Base-by-base conservation (phyloP, 2,797 vertebrate species). In the Spinus pinus region DNA sequence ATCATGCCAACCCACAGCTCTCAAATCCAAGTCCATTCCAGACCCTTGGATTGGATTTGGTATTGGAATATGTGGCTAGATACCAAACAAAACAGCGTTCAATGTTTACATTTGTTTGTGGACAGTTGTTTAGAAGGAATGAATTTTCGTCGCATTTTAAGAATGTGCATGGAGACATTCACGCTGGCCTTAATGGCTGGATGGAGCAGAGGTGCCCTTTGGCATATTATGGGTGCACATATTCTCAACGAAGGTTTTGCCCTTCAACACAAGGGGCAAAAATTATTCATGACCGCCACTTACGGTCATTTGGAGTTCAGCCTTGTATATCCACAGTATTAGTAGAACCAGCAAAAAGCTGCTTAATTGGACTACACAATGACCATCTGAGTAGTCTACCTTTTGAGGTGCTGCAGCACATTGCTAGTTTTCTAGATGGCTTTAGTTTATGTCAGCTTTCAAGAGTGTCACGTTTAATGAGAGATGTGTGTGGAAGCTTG, bases 101-200 rank as follows among this genome's bases (percentile, higher is more conserved):
- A 93, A 99, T 99, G 99, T 99, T 99, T 98, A 99, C 99, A 37
- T 99, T 99, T 96, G 99, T 99, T 89, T 99, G 99, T 49, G 99
- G 99, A 88, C 99, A 99, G 95, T 97, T 99, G 95, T 99, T 99
- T 95, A 98, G 99, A 85, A 98, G 99, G 92, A 99, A 99, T 46
- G 99, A 99, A 96, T 99, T 99, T 97, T 99, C 99, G 3, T 99
- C 99, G 1, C 99, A 99, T 97, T 99, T 99, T 98, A 99, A 99
- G 97, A 99, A 99, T 6, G 99, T 99, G n/a, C 99, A 99, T 75
- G 99, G 99, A 69, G 99, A 99, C 92, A 99, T 99, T 97, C 99
- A 99, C 64, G 99, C 99, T 46, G 99, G 99, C 73, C 99, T 99
- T 69, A 99, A 99, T 54, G 99, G 99, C 92, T 99, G 99, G 99